Conservation (phyloP, 2,888 invertebrate species). For the Epinotia brunnichana region DNA sequence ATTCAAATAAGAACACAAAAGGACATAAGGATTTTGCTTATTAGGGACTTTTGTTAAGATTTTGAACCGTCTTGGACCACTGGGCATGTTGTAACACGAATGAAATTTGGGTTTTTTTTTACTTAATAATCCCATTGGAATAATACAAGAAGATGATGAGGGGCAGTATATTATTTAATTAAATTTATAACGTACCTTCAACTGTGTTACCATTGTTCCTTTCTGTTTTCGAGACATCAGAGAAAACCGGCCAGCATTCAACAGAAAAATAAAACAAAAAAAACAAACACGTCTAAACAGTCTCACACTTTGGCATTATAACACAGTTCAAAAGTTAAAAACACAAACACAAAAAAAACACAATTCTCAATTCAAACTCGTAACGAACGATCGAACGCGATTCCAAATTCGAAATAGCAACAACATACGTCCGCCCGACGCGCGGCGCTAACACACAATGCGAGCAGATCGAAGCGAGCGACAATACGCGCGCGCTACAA, state of each 20-base stretch:
- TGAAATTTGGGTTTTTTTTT: background rate
- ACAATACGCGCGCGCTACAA: conserved; percentile 84
- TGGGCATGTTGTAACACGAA: conserved; percentile 39
- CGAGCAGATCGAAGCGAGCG: conserved; percentile 81
- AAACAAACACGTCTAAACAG: conserved; percentile 66
- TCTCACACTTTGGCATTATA: conserved; percentile 80
- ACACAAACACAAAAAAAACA: conserved; percentile 66
- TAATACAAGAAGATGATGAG: background rate
- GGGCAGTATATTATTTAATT: conserved; percentile 34
- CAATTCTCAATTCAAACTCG: conserved; percentile 55
- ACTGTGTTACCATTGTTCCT: conserved; percentile 79
- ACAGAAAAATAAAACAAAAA: conserved; percentile 59
- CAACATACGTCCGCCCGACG: conserved; percentile 67
- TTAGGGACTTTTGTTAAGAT: conserved; percentile 35
- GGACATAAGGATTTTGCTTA: conserved; percentile 25
- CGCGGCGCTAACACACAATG: conserved; percentile 79
- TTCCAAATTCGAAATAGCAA: conserved; percentile 37
- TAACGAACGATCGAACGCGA: conserved; percentile 28
- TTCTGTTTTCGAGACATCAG: conserved; percentile 74
- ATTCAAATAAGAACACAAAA: conserved; percentile 43
- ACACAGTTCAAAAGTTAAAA: conserved; percentile 62
- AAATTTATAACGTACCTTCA: conserved; percentile 67
- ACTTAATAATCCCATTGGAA: background rate
- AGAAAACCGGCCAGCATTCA: conserved; percentile 60
- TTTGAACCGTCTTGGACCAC: conserved; percentile 25